Conservation (phyloP, 2,113 vertebrate species). For the Riparia riparia region DNA sequence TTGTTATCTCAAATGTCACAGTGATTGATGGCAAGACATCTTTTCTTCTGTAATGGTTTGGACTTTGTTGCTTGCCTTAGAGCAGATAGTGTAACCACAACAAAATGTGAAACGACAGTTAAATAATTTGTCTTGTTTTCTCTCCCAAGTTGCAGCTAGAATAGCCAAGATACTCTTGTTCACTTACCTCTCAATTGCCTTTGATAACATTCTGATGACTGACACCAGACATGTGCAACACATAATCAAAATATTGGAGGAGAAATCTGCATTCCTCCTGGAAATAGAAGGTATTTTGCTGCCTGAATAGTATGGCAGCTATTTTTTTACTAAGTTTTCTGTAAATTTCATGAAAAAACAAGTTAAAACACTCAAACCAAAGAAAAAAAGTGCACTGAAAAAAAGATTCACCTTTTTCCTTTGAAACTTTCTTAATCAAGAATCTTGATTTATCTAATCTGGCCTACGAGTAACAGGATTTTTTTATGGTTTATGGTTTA, state of each 20-base stretch:
- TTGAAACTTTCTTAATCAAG: not conserved
- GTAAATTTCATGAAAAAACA: not conserved
- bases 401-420: not conserved
- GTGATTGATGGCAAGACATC: slow-evolving; percentile 54
- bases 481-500: not conserved
- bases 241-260: not conserved
- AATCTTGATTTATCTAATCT: not conserved
- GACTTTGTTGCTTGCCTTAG: slow-evolving; percentile 22
- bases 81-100: slow-evolving; percentile 28
- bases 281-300: not conserved
- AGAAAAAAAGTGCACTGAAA: not conserved
- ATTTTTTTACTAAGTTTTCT: not conserved
- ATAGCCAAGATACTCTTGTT: not conserved
- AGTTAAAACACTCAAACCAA: not conserved
- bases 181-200: not conserved
- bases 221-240: not conserved
- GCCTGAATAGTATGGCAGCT: not conserved
- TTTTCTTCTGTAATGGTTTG: slow-evolving; percentile 23
- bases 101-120: slow-evolving; percentile 50
- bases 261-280: not conserved
- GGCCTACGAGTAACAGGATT: accelerated
- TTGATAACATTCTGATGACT: not conserved
- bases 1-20: slow-evolving; percentile 52
- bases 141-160: not conserved
- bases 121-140: slow-evolving; percentile 51